phyloP scores from a whole-genome alignment of 2,113 vertebrate genomes.

The Lynx canadensis region DNA sequence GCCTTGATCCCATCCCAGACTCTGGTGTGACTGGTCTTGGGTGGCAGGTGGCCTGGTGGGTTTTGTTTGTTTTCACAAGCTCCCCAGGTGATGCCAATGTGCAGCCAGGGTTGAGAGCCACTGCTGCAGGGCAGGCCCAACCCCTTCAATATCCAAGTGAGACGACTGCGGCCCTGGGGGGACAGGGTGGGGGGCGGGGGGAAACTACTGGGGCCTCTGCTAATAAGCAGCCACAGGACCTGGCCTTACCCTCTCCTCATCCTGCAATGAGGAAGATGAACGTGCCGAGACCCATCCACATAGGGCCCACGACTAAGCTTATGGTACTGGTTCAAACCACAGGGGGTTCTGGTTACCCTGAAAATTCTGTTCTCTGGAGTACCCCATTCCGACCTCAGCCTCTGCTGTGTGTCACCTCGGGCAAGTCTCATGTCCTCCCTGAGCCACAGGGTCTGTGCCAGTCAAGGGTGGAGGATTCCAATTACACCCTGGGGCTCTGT shows the following conservation, averaged over 20 bases:
- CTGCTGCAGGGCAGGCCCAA: background rate
- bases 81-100: background rate
- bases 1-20: background rate
- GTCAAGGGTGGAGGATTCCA: background rate
- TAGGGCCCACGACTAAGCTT: background rate
- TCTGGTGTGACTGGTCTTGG: background rate
- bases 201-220: background rate
- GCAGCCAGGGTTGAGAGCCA: background rate
- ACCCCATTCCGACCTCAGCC: background rate
- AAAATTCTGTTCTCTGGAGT: slow-evolving; percentile 50
- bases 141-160: background rate
- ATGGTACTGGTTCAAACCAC: background rate
- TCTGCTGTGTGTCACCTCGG: background rate
- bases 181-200: too few species aligned
- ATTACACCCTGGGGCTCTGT: background rate
- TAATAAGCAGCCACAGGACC: background rate
- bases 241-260: background rate
- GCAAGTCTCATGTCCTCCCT: background rate
- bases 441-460: background rate
- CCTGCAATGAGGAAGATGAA: background rate
- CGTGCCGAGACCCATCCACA: background rate
- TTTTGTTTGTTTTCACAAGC: background rate
- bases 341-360: background rate
- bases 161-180: accelerated
- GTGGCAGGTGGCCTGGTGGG: background rate